Evolutionary conservation across 2,113 vertebrate genomes (phyloP).

Genomic region (Leucoraja erinaceus): DNA sequence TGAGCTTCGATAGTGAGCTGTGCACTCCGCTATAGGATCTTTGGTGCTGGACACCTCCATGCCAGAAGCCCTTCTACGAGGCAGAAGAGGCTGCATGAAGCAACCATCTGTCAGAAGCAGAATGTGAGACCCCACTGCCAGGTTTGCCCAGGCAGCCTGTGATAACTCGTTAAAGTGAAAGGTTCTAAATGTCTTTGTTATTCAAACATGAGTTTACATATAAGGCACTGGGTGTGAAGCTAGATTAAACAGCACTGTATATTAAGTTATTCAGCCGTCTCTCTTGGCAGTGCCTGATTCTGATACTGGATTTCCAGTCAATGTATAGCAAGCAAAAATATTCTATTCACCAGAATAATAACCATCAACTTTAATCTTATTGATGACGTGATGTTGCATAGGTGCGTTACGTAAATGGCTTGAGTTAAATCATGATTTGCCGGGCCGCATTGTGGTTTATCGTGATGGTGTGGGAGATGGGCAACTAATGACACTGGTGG

Average conservation of each 20-base stretch:
- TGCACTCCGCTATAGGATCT: no score
- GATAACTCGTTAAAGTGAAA: no score
- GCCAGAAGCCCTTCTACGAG: no score
- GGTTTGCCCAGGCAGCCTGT: no score
- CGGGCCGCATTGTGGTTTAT: constrained; percentile 50
- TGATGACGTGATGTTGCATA: constrained; percentile 26
- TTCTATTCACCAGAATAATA: background rate
- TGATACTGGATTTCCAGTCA: background rate
- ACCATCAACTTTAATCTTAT: background rate
- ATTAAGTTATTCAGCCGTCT: background rate
- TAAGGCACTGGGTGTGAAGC: no score
- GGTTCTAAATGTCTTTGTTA: no score
- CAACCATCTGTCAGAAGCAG: no score
- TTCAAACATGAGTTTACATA: no score
- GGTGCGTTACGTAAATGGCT: constrained; percentile 54
- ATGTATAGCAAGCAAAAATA: background rate
- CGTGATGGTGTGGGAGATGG: constrained; percentile 53
- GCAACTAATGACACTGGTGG: constrained; percentile 44
- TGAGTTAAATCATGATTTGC: constrained; percentile 44
- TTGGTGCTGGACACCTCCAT: background rate
- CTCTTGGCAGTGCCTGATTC: background rate
- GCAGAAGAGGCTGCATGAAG: no score
- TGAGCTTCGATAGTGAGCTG: background rate
- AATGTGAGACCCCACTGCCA: no score
- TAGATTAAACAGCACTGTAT: background rate